Evolutionary conservation across 2,888 invertebrate genomes (phyloP), one percentile per base, ranked within the genome.

Genomic region (Oligia latruncula): DNA sequence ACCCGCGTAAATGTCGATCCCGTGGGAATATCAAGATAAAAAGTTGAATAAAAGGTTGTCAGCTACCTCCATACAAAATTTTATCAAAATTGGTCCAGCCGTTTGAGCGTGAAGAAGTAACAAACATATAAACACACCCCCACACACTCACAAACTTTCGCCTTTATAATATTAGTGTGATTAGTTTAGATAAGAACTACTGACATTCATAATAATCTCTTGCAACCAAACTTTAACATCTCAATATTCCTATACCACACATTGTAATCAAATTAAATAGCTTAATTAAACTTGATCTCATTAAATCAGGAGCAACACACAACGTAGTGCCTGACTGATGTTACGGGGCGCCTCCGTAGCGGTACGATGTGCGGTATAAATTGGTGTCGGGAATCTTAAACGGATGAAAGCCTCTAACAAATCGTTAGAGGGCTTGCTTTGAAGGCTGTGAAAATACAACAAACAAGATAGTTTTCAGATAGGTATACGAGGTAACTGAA

Each of bases 281-380:
- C 83, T 68, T 83, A 70, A 77, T 81, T 70, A 81, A 81, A 83
- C 83, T 49, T 83, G 68, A 81, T 81, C 83, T 83, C 68, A 83
- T 81, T 70, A 77, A 77, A 83, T 65, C 77, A 43, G n/a, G 29
- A 62, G 68, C 68, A 15, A 64, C 55, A 52, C 17, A 67, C 20
- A 15, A 20, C 13, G 55, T 46, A 20, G 49, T 29, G 29, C 46
- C 15, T 83, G 83, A 83, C 58, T 83, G 49, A 70, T 77, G 55
- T 40, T 40, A 83, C 46, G 46, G 29, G 17, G 40, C 1, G 55
- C 40, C 68, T 55, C 46, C 0, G 60, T 58, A 52, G 17, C 23
- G 13, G 29, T 4, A 67, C n/a, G 23, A 35, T 29, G 13, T 64
- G 62, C 17, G n/a, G 58, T 58, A 65, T 29, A 65, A 17, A 13